Percentiles rank a stretch among this genome's conserved stretches.
Conservation (phyloP, 2,113 vertebrate genomes). For the Alligator mississippiensis region DNA sequence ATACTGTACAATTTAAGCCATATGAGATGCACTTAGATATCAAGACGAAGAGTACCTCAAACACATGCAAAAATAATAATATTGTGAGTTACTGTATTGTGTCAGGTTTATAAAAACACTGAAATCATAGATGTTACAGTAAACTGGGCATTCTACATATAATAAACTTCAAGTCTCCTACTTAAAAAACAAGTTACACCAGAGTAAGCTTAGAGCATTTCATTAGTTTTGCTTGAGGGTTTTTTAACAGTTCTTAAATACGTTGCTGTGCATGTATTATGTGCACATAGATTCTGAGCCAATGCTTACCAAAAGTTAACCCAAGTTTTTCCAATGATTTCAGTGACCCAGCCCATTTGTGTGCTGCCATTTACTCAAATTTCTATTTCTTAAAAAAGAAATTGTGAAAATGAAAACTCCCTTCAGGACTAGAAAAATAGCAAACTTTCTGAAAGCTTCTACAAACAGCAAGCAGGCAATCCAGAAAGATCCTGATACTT, state of each 20-base stretch:
- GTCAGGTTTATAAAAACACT: background rate
- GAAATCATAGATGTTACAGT: background rate
- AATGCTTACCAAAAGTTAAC: background rate
- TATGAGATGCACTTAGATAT: background rate
- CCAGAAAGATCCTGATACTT: background rate
- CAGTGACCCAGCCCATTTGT: background rate
- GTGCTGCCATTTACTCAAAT: background rate
- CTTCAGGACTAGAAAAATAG: background rate
- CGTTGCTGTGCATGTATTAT: background rate
- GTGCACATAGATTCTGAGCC: background rate
- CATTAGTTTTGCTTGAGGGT: background rate
- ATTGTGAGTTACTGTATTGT: background rate
- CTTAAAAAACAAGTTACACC: background rate
- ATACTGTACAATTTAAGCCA: background rate
- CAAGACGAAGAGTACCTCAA: background rate
- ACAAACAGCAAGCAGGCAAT: background rate
- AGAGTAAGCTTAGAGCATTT: background rate
- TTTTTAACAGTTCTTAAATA: background rate
- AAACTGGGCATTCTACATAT: background rate
- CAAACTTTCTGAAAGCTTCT: background rate
- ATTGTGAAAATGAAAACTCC: background rate
- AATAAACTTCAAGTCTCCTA: background rate
- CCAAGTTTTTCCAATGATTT: background rate
- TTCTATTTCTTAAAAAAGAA: background rate
- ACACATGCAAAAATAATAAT: background rate